A percentile compares a stretch with the other conserved stretches of the same genome.
Conservation (phyloP, 2,113 vertebrate genomes). For the Nothoprocta pentlandii region DNA sequence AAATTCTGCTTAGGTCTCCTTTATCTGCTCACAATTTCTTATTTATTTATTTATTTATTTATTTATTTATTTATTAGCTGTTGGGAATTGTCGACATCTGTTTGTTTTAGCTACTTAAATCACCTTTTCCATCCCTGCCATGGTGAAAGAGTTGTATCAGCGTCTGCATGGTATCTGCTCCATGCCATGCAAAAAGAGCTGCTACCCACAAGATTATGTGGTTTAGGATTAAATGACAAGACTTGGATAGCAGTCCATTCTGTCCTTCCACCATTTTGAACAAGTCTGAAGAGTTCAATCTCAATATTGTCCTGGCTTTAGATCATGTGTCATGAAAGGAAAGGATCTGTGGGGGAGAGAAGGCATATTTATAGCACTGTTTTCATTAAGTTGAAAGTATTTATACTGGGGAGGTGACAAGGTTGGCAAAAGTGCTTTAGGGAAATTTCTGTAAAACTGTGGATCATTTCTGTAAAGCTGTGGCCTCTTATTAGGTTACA, state of each 20-base stretch:
- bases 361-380: neutral
- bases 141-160: neutral
- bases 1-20: neutral
- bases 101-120: neutral
- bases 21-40: neutral
- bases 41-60: neutral
- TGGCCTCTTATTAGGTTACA: neutral
- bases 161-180: neutral
- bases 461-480: too few relatives aligned
- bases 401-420: neutral
- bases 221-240: accelerated
- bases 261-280: neutral
- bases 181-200: accelerated
- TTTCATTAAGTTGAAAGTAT: neutral
- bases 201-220: neutral
- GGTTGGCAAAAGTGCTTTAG: accelerated
- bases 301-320: neutral
- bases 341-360: neutral
- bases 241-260: neutral
- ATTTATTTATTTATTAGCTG: too few relatives aligned
- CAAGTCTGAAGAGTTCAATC: neutral
- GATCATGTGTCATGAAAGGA: neutral
- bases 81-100: neutral
- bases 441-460: neutral
- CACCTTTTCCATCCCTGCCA: neutral